Percentiles rank a stretch among this genome's conserved stretches.
Evolutionary conservation across 2,888 invertebrate species (phyloP).

Genomic region (Epiblema foenella): DNA sequence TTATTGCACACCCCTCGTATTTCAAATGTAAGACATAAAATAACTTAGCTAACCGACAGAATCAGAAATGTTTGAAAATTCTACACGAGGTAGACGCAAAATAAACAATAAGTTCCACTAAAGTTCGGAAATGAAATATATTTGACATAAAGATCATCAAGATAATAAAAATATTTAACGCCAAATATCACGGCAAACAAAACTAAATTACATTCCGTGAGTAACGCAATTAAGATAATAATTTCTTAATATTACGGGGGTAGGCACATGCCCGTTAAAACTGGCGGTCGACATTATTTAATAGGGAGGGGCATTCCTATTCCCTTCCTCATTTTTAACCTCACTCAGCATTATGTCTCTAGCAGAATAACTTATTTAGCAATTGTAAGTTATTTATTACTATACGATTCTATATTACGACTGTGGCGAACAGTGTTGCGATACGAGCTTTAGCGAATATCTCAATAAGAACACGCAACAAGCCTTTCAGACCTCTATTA

Average conservation of each 20-base stretch:
- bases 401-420: too few species aligned
- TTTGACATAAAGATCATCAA: constrained; percentile 33
- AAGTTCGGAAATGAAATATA: constrained; percentile 29
- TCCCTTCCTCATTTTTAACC: not conserved
- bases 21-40: too few species aligned
- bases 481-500: too few species aligned
- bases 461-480: too few species aligned
- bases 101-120: constrained; percentile 15
- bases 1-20: too few species aligned
- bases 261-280: constrained; percentile 42
- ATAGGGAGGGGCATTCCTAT: constrained; percentile 20
- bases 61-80: not conserved
- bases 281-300: constrained; percentile 24
- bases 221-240: constrained; percentile 64
- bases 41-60: too few species aligned
- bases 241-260: constrained; percentile 57
- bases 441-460: too few species aligned
- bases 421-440: too few species aligned
- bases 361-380: too few species aligned
- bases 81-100: not conserved
- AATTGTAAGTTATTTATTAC: too few species aligned
- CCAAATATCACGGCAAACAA: constrained; percentile 50
- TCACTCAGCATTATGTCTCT: not conserved
- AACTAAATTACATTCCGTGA: constrained; percentile 62
- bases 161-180: constrained; percentile 45